Evolutionary conservation across 2,113 vertebrate species (phyloP).

Genomic region (Heterochromis multidens): DNA sequence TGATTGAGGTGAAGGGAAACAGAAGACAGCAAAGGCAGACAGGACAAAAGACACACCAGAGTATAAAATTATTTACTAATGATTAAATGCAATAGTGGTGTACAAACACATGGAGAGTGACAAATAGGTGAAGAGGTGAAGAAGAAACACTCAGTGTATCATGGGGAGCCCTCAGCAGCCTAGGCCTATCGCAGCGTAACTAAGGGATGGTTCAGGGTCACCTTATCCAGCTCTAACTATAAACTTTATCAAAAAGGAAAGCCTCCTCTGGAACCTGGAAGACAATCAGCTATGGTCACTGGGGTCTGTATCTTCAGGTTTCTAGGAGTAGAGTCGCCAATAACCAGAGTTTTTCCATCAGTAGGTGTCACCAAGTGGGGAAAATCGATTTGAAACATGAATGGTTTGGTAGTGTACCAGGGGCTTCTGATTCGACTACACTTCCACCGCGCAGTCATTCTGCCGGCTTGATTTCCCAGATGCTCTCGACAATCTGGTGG

Average conservation of each 20-base stretch:
- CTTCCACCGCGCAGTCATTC: too few relatives aligned
- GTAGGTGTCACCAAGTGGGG: too few relatives aligned
- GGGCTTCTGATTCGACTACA: too few relatives aligned
- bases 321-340: background rate
- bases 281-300: background rate
- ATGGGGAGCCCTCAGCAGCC: background rate
- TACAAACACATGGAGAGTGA: background rate
- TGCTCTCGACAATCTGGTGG: too few relatives aligned
- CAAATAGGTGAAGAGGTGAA: background rate
- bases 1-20: background rate
- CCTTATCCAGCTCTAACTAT: too few relatives aligned
- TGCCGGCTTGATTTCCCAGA: too few relatives aligned
- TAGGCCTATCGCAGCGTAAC: background rate
- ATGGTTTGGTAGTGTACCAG: too few relatives aligned
- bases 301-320: background rate
- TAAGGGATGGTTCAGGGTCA: background rate
- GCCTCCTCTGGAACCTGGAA: background rate
- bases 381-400: too few relatives aligned
- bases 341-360: background rate
- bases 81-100: background rate
- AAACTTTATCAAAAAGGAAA: background rate
- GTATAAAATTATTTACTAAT: background rate
- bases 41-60: background rate
- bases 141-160: background rate
- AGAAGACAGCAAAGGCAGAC: background rate